phyloP scores from a whole-genome alignment of 1,140 invertebrate species.

The Zaprionus nigranus region DNA sequence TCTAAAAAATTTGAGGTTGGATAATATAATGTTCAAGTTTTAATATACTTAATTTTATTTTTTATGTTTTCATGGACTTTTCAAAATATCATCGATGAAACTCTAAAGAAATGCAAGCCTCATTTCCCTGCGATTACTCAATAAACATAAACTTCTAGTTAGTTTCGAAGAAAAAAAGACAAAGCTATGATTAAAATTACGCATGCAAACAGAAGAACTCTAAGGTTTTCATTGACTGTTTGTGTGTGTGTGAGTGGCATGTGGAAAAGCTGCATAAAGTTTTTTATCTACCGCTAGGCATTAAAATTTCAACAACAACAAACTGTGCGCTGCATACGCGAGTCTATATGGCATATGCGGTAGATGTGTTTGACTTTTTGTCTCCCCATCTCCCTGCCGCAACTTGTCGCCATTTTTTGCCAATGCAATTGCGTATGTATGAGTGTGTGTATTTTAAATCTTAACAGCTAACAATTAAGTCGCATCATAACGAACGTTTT shows the following conservation, averaged over 20 bases:
- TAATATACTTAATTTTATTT: not conserved
- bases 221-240: constrained; percentile 2
- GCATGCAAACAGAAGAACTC: constrained; percentile 11
- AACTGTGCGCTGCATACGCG: not conserved
- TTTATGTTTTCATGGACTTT: not conserved
- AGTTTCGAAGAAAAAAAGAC: not conserved
- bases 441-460: constrained; percentile 59
- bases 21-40: not conserved
- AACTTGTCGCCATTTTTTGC: constrained; percentile 20
- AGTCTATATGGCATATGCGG: not conserved
- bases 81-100: not conserved
- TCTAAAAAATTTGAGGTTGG: not conserved
- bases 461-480: constrained; percentile 82
- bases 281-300: constrained; percentile 15
- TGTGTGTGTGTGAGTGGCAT: not conserved
- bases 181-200: not conserved
- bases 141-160: not conserved
- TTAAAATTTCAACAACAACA: constrained; percentile 57
- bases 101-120: not conserved
- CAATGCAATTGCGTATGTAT: not conserved
- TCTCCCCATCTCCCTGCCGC: not conserved
- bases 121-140: not conserved
- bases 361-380: constrained; percentile 12
- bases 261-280: constrained; percentile 10
- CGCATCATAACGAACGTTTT: constrained; percentile 76